Conservation (phyloP, 2,113 vertebrate species). For the Rynchops niger region DNA sequence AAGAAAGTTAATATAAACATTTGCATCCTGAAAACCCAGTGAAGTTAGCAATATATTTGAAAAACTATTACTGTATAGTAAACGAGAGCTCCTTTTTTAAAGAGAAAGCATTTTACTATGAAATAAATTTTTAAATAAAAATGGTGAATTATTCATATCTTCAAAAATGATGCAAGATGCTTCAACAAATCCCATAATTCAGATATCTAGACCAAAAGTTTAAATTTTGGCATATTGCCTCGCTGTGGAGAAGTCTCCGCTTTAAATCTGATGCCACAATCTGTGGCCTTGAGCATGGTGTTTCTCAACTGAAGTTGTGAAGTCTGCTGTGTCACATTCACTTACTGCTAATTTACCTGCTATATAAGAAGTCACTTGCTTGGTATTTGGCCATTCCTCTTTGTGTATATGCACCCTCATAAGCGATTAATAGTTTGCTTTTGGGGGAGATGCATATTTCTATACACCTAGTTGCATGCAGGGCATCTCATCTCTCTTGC, state of each 20-base stretch:
- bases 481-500: not conserved
- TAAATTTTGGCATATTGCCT: not conserved
- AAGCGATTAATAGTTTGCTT: not conserved
- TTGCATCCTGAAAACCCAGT: not conserved
- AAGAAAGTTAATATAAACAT: not conserved
- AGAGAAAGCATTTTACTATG: not conserved
- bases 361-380: not conserved
- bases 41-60: not conserved
- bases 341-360: not conserved
- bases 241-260: not conserved
- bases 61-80: not conserved
- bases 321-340: not conserved
- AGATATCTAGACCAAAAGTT: not conserved
- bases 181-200: not conserved
- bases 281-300: not conserved
- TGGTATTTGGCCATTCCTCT: not conserved
- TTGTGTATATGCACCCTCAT: not conserved
- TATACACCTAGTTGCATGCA: not conserved
- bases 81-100: not conserved
- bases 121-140: not conserved
- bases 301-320: not conserved
- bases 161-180: not conserved
- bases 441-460: not conserved
- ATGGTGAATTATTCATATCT: not conserved
- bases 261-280: not conserved